phyloP scores from a whole-genome alignment of 2,888 invertebrate genomes.

The Drosophila robusta region DNA sequence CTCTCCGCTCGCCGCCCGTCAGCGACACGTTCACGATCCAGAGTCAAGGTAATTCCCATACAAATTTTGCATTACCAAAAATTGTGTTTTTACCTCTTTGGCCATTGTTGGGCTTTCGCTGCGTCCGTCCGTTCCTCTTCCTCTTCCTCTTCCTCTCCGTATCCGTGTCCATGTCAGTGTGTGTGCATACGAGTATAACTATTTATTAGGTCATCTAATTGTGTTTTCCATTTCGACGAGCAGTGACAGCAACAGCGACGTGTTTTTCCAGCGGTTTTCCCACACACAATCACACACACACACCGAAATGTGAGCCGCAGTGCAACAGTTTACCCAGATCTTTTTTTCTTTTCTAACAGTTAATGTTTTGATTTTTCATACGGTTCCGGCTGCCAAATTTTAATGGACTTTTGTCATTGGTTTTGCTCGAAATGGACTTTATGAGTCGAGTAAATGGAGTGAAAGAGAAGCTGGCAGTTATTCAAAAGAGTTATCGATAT shows the following conservation, averaged over 20 bases:
- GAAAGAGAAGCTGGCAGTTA: constrained; percentile 16
- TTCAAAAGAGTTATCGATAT: constrained; percentile 9
- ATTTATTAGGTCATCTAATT: constrained; percentile 83
- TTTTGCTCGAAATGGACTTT: constrained; percentile 30
- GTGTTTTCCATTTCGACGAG: constrained; percentile 77
- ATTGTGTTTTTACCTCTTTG: constrained; percentile 48
- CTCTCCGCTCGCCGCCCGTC: constrained; percentile 12
- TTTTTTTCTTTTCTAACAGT: constrained; percentile 18
- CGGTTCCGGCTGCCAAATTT: constrained; percentile 59
- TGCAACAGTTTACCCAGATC: constrained; percentile 34
- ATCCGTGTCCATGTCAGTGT: constrained; percentile 6
- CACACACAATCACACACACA: constrained; percentile 47
- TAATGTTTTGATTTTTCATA: constrained; percentile 35
- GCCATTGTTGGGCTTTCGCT: constrained; percentile 48
- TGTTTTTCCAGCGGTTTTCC: constrained; percentile 74
- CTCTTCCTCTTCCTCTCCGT: constrained; percentile 3
- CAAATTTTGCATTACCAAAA: constrained; percentile 71
- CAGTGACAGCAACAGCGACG: constrained; percentile 46
- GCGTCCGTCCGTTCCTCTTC: not conserved
- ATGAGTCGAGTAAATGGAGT: constrained; percentile 20
- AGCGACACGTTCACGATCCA: constrained; percentile 58
- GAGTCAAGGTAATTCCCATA: constrained; percentile 78
- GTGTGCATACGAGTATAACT: constrained; percentile 60
- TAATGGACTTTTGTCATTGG: constrained; percentile 55
- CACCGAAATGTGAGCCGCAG: constrained; percentile 19